Evolutionary conservation across 2,888 invertebrate species (phyloP), one percentile per base, ranked within the genome.

Genomic region (Crocallis elinguaria): DNA sequence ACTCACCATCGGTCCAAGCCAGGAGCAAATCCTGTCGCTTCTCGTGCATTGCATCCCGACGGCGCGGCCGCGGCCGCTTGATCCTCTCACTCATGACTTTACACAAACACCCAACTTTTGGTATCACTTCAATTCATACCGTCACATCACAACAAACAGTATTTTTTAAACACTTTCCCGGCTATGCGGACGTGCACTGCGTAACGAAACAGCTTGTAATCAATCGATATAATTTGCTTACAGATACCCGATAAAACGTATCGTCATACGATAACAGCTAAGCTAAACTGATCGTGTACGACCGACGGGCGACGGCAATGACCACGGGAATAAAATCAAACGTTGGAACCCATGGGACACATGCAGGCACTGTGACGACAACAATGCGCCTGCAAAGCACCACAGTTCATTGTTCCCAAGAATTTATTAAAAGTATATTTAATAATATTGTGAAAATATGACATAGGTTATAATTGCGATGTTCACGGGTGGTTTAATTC

Each of bases 1-100:
- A 64, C 90, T 90, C 76, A 90, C 90, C 91, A 69, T 88, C 78
- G 53, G 78, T 86, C 90, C 91, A 91, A 58, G 84, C 79, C 43
- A 84, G 76, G 42, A 90, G 81, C 66, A 90, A 71, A 62, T 90
- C 89, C 74, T 88, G 88, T 29, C 77, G 79, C 60, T 82, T 85
- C 54, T 88, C 87, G 58, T 79, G 79, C 61, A 82, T 71, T 52
- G 85, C 88, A 76, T 88, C 85, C 49, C 86, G 84, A 51, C 86
- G 81, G 42, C 84, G 80, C 60, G 88, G 86, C 62, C 87, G 81
- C 64, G 84, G 79, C 67, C 86, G 79, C 52, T 71, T 68, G 56
- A 75, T 75, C 67, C 75, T 82, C 56, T 79, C 82, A 68, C 77
- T 85, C 88, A 90, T 89, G 62, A 60, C 79, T 73, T 62, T 62